These are phyloP conservation scores for Osmerus eperlanus DNA, from an alignment of 2,113 vertebrate species.

Conservation along the genomic window DNA sequence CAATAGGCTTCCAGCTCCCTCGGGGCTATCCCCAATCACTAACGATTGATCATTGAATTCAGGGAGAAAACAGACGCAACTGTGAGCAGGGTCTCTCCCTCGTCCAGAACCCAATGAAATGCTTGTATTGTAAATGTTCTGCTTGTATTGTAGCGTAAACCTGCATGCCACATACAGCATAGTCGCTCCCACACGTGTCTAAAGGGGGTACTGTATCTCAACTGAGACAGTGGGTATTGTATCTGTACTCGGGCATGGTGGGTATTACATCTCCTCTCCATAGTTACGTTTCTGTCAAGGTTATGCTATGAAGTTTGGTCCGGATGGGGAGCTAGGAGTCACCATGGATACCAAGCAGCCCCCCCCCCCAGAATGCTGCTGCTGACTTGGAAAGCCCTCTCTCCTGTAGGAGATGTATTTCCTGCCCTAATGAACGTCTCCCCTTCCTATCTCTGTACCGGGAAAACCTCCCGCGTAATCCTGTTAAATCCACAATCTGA, in stretches of 20 bases:
- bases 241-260: too few relatives aligned
- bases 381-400: slow-evolving; percentile 18
- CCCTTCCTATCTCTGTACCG: slow-evolving; percentile 45
- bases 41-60: slow-evolving; percentile 51
- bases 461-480: slow-evolving; percentile 58
- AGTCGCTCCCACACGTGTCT: too few relatives aligned
- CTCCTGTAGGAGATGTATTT: slow-evolving; percentile 36
- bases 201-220: too few relatives aligned
- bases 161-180: too few relatives aligned
- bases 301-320: too few relatives aligned
- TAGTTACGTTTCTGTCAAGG: too few relatives aligned
- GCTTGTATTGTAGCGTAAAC: too few relatives aligned
- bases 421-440: slow-evolving; percentile 53
- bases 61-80: slow-evolving; percentile 6
- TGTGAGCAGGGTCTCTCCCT: slow-evolving; percentile 2
- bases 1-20: slow-evolving; percentile 28
- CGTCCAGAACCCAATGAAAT: slow-evolving; percentile 20
- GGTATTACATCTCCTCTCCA: too few relatives aligned
- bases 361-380: slow-evolving; percentile 24
- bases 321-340: too few relatives aligned
- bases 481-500: slow-evolving; percentile 61
- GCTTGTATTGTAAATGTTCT: not conserved
- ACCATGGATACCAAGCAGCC: not conserved
- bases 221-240: too few relatives aligned
- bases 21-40: slow-evolving; percentile 33